These are phyloP conservation scores for Psilopogon haemacephalus DNA, from an alignment of 2,113 vertebrate species.

Conservation along the genomic window DNA sequence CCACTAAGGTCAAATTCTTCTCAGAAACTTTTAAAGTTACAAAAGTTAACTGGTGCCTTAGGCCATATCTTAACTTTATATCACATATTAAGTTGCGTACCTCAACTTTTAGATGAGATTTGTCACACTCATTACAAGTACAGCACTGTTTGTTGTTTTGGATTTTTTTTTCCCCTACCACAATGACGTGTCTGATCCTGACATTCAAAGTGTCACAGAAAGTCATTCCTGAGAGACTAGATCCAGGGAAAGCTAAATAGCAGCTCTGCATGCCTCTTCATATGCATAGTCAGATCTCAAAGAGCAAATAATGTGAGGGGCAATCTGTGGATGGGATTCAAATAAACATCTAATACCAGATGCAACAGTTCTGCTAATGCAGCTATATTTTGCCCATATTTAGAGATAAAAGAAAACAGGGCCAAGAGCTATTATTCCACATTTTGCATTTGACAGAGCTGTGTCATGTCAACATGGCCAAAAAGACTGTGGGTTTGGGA, in stretches of 20 bases:
- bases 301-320: background rate
- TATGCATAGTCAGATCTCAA: background rate
- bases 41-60: background rate
- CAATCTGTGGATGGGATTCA: background rate
- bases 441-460: background rate
- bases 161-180: background rate
- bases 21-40: background rate
- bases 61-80: background rate
- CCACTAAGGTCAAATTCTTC: background rate
- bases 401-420: background rate
- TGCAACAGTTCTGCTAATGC: background rate
- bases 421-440: background rate
- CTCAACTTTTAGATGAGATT: background rate
- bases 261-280: background rate
- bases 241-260: background rate
- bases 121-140: background rate
- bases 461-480: background rate
- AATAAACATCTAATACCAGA: background rate
- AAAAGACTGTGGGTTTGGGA: background rate
- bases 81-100: background rate
- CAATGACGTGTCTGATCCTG: background rate
- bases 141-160: background rate
- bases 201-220: background rate
- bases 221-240: background rate
- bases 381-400: background rate